phyloP scores from a whole-genome alignment of 2,797 vertebrate genomes.

The Vultur gryphus region DNA sequence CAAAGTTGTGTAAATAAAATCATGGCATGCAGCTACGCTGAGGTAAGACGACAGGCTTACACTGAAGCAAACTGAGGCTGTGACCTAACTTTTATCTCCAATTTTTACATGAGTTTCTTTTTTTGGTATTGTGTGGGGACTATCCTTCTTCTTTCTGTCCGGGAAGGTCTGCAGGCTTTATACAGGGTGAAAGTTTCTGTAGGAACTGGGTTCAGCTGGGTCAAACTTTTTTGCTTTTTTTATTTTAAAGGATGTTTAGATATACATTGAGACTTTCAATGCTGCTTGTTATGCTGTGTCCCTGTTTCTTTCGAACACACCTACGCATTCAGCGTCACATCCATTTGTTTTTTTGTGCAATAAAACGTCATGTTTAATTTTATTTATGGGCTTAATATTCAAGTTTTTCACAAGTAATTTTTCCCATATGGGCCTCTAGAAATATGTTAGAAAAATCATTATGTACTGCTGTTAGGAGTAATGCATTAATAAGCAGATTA shows the following conservation, averaged over 20 bases:
- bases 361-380: neutral
- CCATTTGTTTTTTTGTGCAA: neutral
- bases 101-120: neutral
- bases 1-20: neutral
- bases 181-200: neutral
- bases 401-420: slow-evolving; percentile 24
- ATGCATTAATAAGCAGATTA: slow-evolving; percentile 18
- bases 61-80: neutral
- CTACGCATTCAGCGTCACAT: neutral
- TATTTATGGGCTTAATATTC: slow-evolving; percentile 40
- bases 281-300: neutral
- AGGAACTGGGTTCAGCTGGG: neutral
- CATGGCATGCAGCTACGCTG: accelerated
- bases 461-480: neutral
- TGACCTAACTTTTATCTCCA: neutral
- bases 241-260: neutral
- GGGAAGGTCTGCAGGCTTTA: neutral
- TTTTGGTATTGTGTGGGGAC: neutral
- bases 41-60: neutral
- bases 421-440: slow-evolving; percentile 9
- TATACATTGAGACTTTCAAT: neutral
- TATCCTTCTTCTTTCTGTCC: neutral
- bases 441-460: slow-evolving; percentile 25
- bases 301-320: neutral
- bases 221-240: neutral